phyloP scores from a whole-genome alignment of 1,140 invertebrate species.

The Archegozetes longisetosus region DNA sequence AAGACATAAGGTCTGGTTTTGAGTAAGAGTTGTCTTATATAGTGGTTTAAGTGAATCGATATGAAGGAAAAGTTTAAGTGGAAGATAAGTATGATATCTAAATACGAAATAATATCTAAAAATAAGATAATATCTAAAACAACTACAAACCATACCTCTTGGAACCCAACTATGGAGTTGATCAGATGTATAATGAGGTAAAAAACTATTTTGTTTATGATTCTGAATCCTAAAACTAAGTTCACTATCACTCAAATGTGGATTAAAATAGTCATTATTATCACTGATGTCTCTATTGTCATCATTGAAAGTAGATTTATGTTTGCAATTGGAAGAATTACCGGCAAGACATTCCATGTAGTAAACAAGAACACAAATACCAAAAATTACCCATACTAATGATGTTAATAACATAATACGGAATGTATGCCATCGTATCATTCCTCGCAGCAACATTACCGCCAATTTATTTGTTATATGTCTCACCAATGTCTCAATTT shows the following conservation, averaged over 20 bases:
- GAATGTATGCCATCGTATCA: conserved; percentile 62
- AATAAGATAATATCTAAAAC: too few species aligned
- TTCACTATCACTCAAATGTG: not conserved
- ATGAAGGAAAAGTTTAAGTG: too few species aligned
- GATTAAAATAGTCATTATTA: not conserved
- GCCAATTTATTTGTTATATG: not conserved
- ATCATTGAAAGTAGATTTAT: not conserved
- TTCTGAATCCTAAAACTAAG: not conserved
- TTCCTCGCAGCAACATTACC: conserved; percentile 6
- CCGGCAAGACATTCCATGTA: conserved; percentile 59
- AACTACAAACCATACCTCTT: not conserved
- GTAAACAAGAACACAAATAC: conserved; percentile 75
- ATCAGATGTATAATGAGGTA: conserved; percentile 9
- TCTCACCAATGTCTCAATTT: too few species aligned
- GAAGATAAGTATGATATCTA: too few species aligned
- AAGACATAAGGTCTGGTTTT: too few species aligned
- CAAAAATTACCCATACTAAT: conserved; percentile 83
- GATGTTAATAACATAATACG: conserved; percentile 86
- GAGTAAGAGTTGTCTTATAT: too few species aligned
- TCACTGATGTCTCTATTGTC: not conserved
- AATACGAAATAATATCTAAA: too few species aligned
- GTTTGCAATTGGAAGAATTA: conserved; percentile 11
- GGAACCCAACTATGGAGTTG: conserved; percentile 13
- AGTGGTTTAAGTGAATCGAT: too few species aligned
- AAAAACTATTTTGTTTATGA: not conserved